These are phyloP conservation scores for Scaptomyza montana DNA, from an alignment of 1,140 invertebrate species.

Conservation along the genomic window DNA sequence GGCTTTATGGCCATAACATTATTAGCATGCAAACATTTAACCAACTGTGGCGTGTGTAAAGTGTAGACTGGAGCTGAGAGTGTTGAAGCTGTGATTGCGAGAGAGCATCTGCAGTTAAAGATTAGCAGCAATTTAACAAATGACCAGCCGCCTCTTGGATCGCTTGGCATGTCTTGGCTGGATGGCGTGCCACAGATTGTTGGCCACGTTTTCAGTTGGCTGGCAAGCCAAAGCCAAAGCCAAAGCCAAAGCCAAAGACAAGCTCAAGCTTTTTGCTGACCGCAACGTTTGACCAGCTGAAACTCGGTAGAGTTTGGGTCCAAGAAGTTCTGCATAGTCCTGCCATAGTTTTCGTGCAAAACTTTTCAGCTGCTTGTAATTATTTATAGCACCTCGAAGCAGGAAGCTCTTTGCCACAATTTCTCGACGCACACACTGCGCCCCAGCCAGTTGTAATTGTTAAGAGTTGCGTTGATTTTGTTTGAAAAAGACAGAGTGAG, in stretches of 20 bases:
- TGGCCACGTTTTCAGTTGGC: slow-evolving; percentile 40
- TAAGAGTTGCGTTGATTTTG: slow-evolving; percentile 38
- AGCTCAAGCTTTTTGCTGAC: slow-evolving; percentile 31
- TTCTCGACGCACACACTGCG: neutral
- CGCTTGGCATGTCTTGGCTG: neutral
- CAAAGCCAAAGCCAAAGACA: slow-evolving; percentile 21
- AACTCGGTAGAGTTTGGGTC: neutral
- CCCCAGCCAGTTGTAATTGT: slow-evolving; percentile 31
- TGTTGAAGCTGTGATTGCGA: slow-evolving; percentile 3
- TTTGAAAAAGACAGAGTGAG: neutral
- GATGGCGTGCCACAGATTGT: slow-evolving; percentile 46
- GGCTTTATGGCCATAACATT: neutral
- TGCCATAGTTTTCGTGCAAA: slow-evolving; percentile 47
- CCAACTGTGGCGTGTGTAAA: neutral
- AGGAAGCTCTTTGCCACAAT: slow-evolving; percentile 25
- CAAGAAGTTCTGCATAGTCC: slow-evolving; percentile 47
- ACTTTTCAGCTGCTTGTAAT: slow-evolving; percentile 70
- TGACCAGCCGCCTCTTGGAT: slow-evolving; percentile 7
- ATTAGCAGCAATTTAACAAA: slow-evolving; percentile 52
- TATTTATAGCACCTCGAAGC: slow-evolving; percentile 69
- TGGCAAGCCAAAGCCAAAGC: neutral
- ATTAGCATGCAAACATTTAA: neutral
- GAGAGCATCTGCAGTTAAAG: slow-evolving; percentile 27
- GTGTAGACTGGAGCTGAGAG: neutral
- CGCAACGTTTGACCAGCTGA: slow-evolving; percentile 37